phyloP scores from a whole-genome alignment of 2,113 vertebrate species.

The Ptyas mucosa region DNA sequence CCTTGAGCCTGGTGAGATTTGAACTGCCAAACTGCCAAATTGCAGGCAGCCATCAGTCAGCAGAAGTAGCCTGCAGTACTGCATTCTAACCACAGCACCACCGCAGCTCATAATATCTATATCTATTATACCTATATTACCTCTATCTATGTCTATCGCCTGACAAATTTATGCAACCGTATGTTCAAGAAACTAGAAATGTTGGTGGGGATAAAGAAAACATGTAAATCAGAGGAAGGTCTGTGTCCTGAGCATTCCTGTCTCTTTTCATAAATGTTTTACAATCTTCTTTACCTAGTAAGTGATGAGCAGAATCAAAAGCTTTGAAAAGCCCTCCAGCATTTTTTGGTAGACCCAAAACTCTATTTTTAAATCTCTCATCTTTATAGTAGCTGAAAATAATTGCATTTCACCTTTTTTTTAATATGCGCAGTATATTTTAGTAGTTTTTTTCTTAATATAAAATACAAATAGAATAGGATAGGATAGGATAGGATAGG shows the following conservation, averaged over 20 bases:
- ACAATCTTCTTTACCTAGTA: not conserved
- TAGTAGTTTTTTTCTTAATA: not conserved
- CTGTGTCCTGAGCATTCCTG: constrained; percentile 43
- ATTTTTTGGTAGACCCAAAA: not conserved
- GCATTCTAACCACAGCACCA: too few species aligned
- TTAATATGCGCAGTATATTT: not conserved
- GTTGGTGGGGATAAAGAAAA: constrained; percentile 49
- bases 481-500: rapidly evolving
- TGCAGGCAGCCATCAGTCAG: too few species aligned
- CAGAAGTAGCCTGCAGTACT: too few species aligned
- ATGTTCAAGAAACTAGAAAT: not conserved
- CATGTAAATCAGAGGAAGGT: constrained; percentile 47
- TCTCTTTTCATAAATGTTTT: constrained; percentile 39
- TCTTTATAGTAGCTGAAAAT: not conserved
- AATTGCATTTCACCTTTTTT: constrained; percentile 9
- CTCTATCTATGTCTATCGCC: not conserved
- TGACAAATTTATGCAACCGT: not conserved
- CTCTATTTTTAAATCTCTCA: constrained; percentile 28
- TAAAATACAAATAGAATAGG: not conserved
- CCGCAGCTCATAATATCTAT: too few species aligned
- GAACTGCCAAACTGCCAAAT: too few species aligned
- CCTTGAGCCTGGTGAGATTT: too few species aligned
- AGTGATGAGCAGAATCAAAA: constrained; percentile 31
- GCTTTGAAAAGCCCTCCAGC: not conserved
- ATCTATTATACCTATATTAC: not conserved